Evolutionary conservation across 2,888 invertebrate genomes (phyloP).

Genomic region (Drosophila vallismaia): DNA sequence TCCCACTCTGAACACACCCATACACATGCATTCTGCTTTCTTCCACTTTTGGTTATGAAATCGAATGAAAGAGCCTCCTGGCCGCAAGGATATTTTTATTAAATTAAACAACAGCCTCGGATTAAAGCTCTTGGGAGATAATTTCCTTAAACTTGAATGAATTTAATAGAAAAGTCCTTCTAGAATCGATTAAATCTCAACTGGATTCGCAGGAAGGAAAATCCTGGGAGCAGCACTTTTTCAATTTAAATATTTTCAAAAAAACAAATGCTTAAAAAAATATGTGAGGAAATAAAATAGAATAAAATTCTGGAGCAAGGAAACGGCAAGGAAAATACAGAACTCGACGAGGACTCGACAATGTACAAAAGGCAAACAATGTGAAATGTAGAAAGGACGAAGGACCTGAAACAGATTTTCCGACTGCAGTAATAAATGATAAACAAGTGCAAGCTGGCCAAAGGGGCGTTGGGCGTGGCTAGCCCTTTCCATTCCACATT

Average conservation of each 20-base stretch:
- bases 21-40: background rate
- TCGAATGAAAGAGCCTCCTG: slow-evolving; percentile 17
- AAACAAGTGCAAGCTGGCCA: slow-evolving; percentile 74
- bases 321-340: background rate
- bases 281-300: background rate
- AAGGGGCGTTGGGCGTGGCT: slow-evolving; percentile 20
- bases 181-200: no score
- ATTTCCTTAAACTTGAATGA: no score
- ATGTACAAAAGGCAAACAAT: slow-evolving; percentile 59
- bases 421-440: slow-evolving; percentile 74
- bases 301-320: slow-evolving; percentile 20
- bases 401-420: slow-evolving; percentile 53
- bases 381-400: slow-evolving; percentile 36
- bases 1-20: background rate
- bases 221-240: background rate
- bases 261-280: background rate
- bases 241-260: background rate
- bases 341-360: background rate
- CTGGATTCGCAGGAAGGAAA: no score
- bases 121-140: no score
- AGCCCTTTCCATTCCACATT: background rate
- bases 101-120: slow-evolving; percentile 11
- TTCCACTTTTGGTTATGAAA: slow-evolving; percentile 29
- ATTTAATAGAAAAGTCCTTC: no score
- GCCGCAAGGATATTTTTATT: slow-evolving; percentile 13